Percentiles rank a stretch among this genome's conserved stretches.
Evolutionary conservation across 2,113 vertebrate genomes (phyloP).

Genomic region (Xiphias gladius): DNA sequence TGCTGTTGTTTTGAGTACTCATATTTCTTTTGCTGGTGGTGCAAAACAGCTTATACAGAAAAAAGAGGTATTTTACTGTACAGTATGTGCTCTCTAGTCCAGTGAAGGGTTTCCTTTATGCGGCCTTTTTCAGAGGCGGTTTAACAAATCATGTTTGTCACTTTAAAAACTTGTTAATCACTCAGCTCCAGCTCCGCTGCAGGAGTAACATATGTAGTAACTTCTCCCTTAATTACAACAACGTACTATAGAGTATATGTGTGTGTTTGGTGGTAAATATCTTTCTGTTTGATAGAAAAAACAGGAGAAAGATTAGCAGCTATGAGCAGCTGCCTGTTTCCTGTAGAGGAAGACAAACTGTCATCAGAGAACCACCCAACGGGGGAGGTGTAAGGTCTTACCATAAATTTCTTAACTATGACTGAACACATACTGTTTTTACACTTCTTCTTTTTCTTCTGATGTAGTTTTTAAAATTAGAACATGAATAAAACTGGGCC

Average conservation of each 20-base stretch:
- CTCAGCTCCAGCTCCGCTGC: not conserved
- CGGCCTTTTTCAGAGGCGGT: not conserved
- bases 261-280: constrained; percentile 23
- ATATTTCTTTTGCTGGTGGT: not conserved
- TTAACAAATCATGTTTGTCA: not conserved
- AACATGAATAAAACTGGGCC: not conserved
- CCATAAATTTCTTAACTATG: constrained; percentile 49
- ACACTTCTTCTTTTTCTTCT: constrained; percentile 11
- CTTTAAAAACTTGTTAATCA: not conserved
- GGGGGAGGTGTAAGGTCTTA: constrained; percentile 15
- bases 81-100: not conserved
- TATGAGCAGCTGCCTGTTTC: constrained; percentile 53
- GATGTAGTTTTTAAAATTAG: not conserved
- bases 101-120: not conserved
- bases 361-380: constrained; percentile 56
- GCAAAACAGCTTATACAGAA: not conserved
- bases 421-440: constrained; percentile 3
- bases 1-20: constrained; percentile 32
- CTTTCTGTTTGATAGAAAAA: constrained; percentile 4
- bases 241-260: not conserved
- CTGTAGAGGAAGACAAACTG: constrained; percentile 63
- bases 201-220: not conserved
- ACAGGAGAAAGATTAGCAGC: constrained; percentile 14
- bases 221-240: not conserved
- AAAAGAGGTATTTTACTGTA: not conserved